Base-by-base conservation (phyloP, 2,113 vertebrate species). In the Pholis gunnellus region DNA sequence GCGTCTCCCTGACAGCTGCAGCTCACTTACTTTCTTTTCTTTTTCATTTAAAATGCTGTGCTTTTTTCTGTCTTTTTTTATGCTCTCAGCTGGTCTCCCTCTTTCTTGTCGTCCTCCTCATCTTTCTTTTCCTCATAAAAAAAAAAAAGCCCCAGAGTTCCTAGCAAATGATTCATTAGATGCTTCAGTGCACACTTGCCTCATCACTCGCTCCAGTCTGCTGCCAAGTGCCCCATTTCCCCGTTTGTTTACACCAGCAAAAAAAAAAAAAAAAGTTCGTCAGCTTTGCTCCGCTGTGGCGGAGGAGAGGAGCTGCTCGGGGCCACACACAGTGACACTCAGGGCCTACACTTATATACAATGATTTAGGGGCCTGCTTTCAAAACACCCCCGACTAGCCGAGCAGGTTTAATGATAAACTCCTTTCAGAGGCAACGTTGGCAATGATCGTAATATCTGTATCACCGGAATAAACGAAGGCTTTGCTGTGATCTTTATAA, bases 141-240 rank as follows among this genome's bases (percentile, higher is more conserved):
- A 13, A 50, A 15, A 50, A 50, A 50, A 25, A n/a, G n/a, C 54
- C 59, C 86, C 75, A 20, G 48, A 88, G 85, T 93, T 94, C 91
- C 88, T 88, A 90, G 89, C 83, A 93, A 93, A 92, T 91, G 88
- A 89, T 91, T 93, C 89, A 93, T 93, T 92, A 91, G 91, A 93
- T 90, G 91, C 93, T 92, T 93, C 91, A 88, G 84, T 86, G 90
- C 90, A 92, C 90, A 93, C 90, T 94, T 92, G 90, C 88, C 88
- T 93, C 92, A 93, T 93, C 90, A 86, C 90, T 93, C 93, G 92
- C 92, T 93, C 90, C 81, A 89, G 63, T 90, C 76, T 60, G 77
- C 88, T 94, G 90, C 93, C 94, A 94, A 93, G 87, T 93, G 90
- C 93, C 93, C 89, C 91, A 92, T 94, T 94, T 92, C 80, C 90